Evolutionary conservation across 2,797 vertebrate genomes (phyloP).

Genomic region (Rhynchonycteris naso): DNA sequence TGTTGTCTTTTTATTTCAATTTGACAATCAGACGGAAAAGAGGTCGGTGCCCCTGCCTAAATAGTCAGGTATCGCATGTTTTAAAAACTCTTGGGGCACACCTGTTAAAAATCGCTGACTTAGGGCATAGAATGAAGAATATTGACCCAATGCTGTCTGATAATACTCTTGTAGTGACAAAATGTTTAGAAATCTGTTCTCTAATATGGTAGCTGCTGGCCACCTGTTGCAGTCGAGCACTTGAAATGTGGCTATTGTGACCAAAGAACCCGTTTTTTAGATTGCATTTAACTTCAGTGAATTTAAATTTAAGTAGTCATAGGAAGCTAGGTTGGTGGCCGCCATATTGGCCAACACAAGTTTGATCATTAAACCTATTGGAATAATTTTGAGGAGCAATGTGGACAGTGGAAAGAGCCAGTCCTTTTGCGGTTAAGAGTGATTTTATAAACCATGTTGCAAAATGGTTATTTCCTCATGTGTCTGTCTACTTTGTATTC

Average conservation of each 20-base stretch:
- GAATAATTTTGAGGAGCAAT: neutral
- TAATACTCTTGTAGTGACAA: neutral
- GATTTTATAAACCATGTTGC: neutral
- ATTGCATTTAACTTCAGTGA: neutral
- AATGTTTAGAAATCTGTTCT: neutral
- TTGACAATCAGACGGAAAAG: too few species aligned
- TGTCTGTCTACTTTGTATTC: neutral
- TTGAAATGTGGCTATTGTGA: neutral
- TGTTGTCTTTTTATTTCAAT: too few species aligned
- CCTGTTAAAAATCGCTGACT: too few species aligned
- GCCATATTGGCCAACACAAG: neutral
- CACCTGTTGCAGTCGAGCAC: neutral
- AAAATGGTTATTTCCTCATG: neutral
- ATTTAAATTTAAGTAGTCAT: neutral
- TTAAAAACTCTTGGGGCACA: too few species aligned
- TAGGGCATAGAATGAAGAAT: neutral
- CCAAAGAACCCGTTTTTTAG: neutral
- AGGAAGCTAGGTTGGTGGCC: too few species aligned
- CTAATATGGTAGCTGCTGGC: neutral
- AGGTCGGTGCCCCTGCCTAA: too few species aligned
- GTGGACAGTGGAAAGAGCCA: neutral
- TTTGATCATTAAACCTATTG: neutral
- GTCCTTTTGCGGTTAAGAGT: neutral
- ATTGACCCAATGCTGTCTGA: neutral
- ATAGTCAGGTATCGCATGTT: too few species aligned